Base-by-base conservation (phyloP, 2,797 vertebrate genomes). In the Onychomys leucogaster region DNA sequence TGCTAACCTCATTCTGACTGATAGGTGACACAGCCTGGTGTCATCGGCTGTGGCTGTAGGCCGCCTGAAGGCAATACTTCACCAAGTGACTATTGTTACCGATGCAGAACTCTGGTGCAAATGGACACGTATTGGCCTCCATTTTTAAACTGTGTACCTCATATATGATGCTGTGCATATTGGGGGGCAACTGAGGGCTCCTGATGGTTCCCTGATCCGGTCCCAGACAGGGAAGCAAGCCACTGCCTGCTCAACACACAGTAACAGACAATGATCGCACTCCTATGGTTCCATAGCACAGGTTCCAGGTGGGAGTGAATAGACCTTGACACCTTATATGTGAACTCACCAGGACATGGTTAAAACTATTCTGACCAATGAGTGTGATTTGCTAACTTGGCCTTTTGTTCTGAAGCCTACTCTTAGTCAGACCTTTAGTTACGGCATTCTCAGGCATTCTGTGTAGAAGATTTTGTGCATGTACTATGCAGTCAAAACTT, bases 341-440 rank as follows among this genome's bases (percentile, higher is more conserved):
- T 41, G 81, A 67, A 90, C 78, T n/a, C 49, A 88, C n/a, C 65
- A 27, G 29, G 75, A 90, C 12, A 0, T 6, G 37, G 49, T 16
- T 80, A 63, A 77, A 91, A 86, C 21, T 63, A 78, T 83, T 71
- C 61, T 37, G 10, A 63, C 49, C 49, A 69, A 21, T 57, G 67
- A 85, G 52, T 21, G 34, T 4, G 3, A 21, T 92, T 91, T 88
- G 41, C 69, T 90, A 46, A 94, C 88, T 13, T 21, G 43, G 67
- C 4, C 59, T 69, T 92, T 63, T 46, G 37, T 76, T 89, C 46
- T 61, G 41, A 49, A 63, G 14, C 43, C 19, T 67, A 41, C 81
- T 90, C 92, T 88, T 91, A 91, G 93, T 59, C 21, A 73, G 67
- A 59, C 2, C 10, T 77, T 19, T 59, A 43, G 37, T 73, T 94